Evolutionary conservation across 2,797 vertebrate species (phyloP), one percentile per base, ranked within the genome.

Genomic region (Iguana delicatissima): DNA sequence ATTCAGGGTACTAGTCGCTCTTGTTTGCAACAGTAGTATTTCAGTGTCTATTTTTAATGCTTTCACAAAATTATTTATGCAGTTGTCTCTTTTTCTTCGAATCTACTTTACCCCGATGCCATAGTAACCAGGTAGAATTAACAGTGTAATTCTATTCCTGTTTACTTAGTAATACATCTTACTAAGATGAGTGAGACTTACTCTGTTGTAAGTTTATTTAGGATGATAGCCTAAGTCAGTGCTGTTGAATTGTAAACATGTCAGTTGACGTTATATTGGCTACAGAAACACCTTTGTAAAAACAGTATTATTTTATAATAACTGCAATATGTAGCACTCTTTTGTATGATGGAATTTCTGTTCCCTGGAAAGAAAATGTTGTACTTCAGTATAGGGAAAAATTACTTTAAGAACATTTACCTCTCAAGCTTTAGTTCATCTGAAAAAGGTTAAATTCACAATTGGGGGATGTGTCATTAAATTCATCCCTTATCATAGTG

Each of bases 1-100:
- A 82, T 82, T 86, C 0, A 0, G n/a, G 22, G 80, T 90, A 0
- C 50, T 92, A 79, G 14, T 0, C 10, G 0, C 22, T 57, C 8
- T 76, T 62, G 55, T 87, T 18, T 88, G 84, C 57, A 76, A 91
- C 50, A 10, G 1, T 1, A 24, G 46, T 50, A 84, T 52, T 84
- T 88, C 16, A 80, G 1, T 80, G 18, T 32, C 64, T 89, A 1
- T 3, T 84, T 0, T 74, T 89, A 29, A 38, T 91, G 12, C 9
- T 46, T n/a, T 52, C 32, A 50, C 32, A 85, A 35, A 85, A 10
- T 24, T 13, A 69, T 72, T 62, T 46, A 24, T 26, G 10, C 46
- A 14, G 1, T 85, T 73, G 18, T 87, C 42, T 87, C 29, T 6
- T 42, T 87, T 87, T 24, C 24, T 88, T 69, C 24, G 6, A 35